Percentiles rank a stretch among this genome's conserved stretches.
Conservation (phyloP, 92 coral and sea anemone species). For the Pocillopora meandrina region DNA sequence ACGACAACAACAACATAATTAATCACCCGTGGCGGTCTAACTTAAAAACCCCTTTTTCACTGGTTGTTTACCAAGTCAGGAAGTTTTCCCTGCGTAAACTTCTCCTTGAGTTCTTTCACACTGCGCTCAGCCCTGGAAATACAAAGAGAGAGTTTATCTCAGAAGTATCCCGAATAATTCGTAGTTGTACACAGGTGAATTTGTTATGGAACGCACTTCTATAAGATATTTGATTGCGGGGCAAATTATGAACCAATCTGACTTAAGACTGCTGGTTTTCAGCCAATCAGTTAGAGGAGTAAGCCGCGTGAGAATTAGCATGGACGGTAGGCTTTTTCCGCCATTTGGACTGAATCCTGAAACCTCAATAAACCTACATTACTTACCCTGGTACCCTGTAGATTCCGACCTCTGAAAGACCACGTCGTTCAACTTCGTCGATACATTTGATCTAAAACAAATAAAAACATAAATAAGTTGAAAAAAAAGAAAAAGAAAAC, state of each 20-base stretch:
- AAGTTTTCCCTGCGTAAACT: conserved; percentile 80
- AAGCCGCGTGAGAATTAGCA: no score
- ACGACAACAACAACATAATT: neutral
- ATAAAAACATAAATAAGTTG: neutral
- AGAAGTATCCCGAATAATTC: neutral
- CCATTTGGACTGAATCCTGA: no score
- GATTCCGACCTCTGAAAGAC: conserved; percentile 91
- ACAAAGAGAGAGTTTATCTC: neutral
- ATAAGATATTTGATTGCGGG: no score
- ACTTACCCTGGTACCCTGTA: conserved; percentile 96
- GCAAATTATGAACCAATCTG: no score
- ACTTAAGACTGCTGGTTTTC: no score
- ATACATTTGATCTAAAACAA: conserved; percentile 76
- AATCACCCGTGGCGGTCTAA: neutral
- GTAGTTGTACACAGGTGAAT: no score
- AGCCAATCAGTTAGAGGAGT: no score
- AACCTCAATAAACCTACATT: no score
- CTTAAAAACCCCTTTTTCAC: neutral
- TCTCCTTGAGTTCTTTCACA: conserved; percentile 84
- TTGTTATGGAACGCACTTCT: no score
- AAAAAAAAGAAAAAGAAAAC: neutral
- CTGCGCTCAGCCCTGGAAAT: conserved; percentile 77
- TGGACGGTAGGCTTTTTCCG: no score
- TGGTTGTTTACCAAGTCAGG: conserved; percentile 71
- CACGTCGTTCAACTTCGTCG: conserved; percentile 90